Percentiles rank a stretch among this genome's conserved stretches.
phyloP scores from a whole-genome alignment of 2,888 invertebrate genomes.

The Cetonia aurata region DNA sequence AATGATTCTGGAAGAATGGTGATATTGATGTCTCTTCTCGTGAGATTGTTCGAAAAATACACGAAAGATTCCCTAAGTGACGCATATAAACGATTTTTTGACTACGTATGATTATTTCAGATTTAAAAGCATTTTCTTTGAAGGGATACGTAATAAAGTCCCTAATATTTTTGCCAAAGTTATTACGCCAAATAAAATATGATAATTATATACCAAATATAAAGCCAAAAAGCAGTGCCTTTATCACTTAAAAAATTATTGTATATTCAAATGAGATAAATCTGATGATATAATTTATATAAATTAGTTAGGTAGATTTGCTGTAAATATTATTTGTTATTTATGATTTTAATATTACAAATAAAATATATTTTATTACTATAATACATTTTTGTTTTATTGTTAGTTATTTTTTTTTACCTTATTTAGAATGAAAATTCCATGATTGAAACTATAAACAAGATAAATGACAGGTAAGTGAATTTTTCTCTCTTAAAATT shows the following conservation, averaged over 20 bases:
- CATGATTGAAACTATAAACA: slow-evolving; percentile 8
- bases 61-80: too few relatives aligned
- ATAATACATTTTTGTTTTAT: slow-evolving; percentile 25
- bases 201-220: not conserved
- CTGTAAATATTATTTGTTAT: slow-evolving; percentile 42
- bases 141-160: too few relatives aligned
- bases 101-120: too few relatives aligned
- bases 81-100: too few relatives aligned
- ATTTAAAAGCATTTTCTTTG: too few relatives aligned
- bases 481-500: too few relatives aligned
- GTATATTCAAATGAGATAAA: not conserved
- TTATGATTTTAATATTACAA: slow-evolving; percentile 32
- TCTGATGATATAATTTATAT: slow-evolving; percentile 20
- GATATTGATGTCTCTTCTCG: too few relatives aligned
- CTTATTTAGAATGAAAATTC: slow-evolving; percentile 12
- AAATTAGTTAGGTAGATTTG: slow-evolving; percentile 15
- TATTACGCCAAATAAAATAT: not conserved
- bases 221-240: too few relatives aligned
- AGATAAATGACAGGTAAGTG: too few relatives aligned
- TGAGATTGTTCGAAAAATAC: too few relatives aligned
- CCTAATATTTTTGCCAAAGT: too few relatives aligned
- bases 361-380: slow-evolving; percentile 47
- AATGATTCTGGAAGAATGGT: not conserved
- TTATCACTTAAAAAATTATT: slow-evolving; percentile 8
- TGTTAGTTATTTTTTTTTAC: slow-evolving; percentile 39